Base-by-base conservation (phyloP, 2,113 vertebrate genomes). In the Anthoscopus minutus region DNA sequence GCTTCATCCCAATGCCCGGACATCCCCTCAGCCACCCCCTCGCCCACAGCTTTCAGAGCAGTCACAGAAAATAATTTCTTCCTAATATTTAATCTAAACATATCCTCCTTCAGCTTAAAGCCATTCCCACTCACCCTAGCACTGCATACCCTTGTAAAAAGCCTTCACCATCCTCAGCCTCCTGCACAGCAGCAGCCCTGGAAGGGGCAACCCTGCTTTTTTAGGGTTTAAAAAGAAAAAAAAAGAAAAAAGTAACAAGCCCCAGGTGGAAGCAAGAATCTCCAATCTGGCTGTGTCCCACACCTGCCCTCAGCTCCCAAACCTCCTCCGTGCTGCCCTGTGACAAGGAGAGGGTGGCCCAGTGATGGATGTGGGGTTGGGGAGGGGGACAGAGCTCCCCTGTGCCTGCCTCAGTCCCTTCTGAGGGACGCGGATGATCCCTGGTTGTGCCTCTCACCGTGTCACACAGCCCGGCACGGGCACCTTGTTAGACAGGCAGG, bases 311-410 rank as follows among this genome's bases (percentile, higher is more conserved):
- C 61, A 6, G 48, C 44, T 28, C 74, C 65, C 3, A n/a, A 33
- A 9, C 27, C 37, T 27, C 21, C 40, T 23, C 48, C 0, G 0
- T 17, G 72, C 37, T 30, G 44, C 10, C 16, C 1, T 1, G 54
- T 7, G 45, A 57, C 30, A 14, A 40, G 19, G 22, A 28, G 7
- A 0, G 11, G n/a, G 44, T 48, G 74, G 10, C 6, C 19, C 7
- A 8, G 57, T 0, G 3, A 17, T 2, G 7, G 61, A 37, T 5
- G 16, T 56, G 5, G 33, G 37, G 8, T 2, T 0, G 13, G n/a
- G n/a, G n/a, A n/a, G 2, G 17, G 58, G 35, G 67, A 38, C 72
- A 81, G 60, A 62, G 21, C 15, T 53, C 6, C 22, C 15, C 33
- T 8, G 45, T 6, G 30, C 51, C 31, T 76, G 42, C n/a, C 2